Evolutionary conservation across 2,888 invertebrate species (phyloP).

Genomic region (Nymphalis polychloros): DNA sequence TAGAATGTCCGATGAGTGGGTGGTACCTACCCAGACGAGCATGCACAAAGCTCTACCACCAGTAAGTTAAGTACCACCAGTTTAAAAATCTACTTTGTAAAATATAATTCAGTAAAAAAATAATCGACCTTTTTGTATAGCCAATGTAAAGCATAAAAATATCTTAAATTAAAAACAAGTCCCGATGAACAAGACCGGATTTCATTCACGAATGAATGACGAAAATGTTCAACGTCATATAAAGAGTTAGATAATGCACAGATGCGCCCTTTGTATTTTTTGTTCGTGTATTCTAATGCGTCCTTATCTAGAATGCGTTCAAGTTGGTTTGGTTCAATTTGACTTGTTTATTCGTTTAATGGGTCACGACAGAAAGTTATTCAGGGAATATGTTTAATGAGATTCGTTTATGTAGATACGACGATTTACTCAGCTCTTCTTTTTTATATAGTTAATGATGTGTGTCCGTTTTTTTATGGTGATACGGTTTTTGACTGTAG

Average conservation of each 20-base stretch:
- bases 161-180: conserved; percentile 1
- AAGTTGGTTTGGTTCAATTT: conserved; percentile 15
- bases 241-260: conserved; percentile 53
- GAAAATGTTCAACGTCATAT: conserved; percentile 45
- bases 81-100: too few species aligned
- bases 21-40: too few species aligned
- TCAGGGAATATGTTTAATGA: conserved; percentile 5
- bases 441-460: background rate
- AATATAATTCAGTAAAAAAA: background rate
- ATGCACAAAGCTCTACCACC: too few species aligned
- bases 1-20: too few species aligned
- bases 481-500: too few species aligned
- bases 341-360: conserved; percentile 33
- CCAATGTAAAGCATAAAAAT: background rate
- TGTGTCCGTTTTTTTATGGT: background rate
- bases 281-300: conserved; percentile 22
- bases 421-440: background rate
- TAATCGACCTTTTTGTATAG: background rate
- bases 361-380: conserved; percentile 31
- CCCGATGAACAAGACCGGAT: conserved; percentile 33
- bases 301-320: conserved; percentile 23
- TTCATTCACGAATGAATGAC: conserved; percentile 55
- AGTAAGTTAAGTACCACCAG: too few species aligned
- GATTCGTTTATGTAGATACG: conserved; percentile 1
- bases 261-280: conserved; percentile 46